Evolutionary conservation across 2,888 invertebrate species (phyloP).

Genomic region (Diploptera punctata): DNA sequence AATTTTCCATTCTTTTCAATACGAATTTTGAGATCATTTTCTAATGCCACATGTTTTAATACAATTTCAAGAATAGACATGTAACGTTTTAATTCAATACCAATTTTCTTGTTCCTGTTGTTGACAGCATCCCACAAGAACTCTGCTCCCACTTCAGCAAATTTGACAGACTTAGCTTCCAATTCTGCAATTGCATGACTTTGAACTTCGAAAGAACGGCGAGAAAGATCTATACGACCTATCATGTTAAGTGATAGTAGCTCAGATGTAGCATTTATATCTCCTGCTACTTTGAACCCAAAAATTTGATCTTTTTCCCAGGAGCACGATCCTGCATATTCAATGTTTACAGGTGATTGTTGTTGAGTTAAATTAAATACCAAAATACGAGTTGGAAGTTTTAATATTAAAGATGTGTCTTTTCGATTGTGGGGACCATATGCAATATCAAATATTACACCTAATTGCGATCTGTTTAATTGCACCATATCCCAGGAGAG

Average conservation of each 20-base stretch:
- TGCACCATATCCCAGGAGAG: conserved; percentile 48
- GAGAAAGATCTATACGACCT: conserved; percentile 46
- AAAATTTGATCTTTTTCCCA: conserved; percentile 46
- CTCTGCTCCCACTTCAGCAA: conserved; percentile 37
- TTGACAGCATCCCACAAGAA: conserved; percentile 49
- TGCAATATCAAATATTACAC: conserved; percentile 40
- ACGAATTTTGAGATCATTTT: conserved; percentile 44
- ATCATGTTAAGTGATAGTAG: conserved; percentile 16
- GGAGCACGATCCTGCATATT: conserved; percentile 44
- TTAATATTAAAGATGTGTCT: conserved; percentile 39
- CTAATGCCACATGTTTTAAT: conserved; percentile 45
- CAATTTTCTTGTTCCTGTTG: conserved; percentile 46
- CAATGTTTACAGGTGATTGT: conserved; percentile 37
- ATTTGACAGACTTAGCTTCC: background rate
- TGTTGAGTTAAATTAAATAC: conserved; percentile 41
- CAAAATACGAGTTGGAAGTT: conserved; percentile 43
- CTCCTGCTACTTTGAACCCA: conserved; percentile 44
- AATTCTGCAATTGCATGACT: background rate
- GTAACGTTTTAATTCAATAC: conserved; percentile 43
- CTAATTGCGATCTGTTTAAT: conserved; percentile 44
- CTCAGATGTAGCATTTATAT: background rate
- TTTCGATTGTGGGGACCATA: conserved; percentile 35
- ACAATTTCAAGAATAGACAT: conserved; percentile 37
- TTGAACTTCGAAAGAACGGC: conserved; percentile 45
- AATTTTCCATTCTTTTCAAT: conserved; percentile 41